phyloP scores from a whole-genome alignment of 2,113 vertebrate genomes.

The Lophura nycthemera region DNA sequence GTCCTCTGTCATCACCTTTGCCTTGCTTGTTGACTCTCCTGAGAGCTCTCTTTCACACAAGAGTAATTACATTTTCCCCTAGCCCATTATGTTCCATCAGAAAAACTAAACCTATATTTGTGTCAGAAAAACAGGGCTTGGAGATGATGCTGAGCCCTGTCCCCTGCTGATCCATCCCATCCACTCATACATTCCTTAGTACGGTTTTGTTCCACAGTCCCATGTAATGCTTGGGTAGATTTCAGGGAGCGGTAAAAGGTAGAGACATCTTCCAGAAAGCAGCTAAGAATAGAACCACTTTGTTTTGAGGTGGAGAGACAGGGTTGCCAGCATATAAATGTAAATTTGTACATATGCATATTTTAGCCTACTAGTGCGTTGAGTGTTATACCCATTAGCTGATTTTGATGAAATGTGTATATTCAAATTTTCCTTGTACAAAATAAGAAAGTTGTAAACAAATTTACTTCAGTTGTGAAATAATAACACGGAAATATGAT shows the following conservation, averaged over 20 bases:
- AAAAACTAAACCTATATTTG: background rate
- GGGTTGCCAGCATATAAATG: background rate
- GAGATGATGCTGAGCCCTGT: background rate
- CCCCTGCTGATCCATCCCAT: background rate
- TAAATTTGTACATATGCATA: background rate
- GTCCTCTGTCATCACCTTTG: slow-evolving; percentile 15
- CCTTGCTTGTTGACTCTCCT: background rate
- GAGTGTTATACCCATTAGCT: background rate
- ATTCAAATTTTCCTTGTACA: background rate
- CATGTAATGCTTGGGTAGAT: rapidly evolving
- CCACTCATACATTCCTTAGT: background rate
- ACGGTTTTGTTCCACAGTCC: background rate
- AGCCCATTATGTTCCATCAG: background rate
- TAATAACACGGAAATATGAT: background rate
- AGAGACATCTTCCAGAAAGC: background rate
- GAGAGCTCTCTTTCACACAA: background rate
- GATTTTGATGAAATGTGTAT: background rate
- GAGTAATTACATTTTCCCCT: background rate
- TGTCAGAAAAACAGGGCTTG: background rate
- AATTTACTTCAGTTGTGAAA: background rate
- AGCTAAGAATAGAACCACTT: background rate
- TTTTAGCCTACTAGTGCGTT: background rate
- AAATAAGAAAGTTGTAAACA: background rate
- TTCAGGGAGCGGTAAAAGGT: background rate
- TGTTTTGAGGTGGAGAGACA: background rate